phyloP scores from a whole-genome alignment of 1,140 invertebrate species.

The Scaptomyza hsui region DNA sequence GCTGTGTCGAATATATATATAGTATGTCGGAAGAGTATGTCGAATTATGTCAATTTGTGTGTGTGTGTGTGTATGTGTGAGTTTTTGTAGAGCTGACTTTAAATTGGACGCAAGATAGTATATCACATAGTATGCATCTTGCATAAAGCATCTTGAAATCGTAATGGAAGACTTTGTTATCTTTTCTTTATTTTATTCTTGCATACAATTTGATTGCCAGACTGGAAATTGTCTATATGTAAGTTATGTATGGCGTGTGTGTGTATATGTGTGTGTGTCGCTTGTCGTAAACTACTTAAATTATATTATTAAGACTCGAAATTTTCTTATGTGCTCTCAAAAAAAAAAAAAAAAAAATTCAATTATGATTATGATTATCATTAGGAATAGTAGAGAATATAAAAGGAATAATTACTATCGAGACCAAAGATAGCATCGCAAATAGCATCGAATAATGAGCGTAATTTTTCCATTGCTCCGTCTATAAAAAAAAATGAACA shows the following conservation, averaged over 20 bases:
- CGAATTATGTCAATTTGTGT: constrained; percentile 14
- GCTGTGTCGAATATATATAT: constrained; percentile 3
- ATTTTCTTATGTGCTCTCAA: constrained; percentile 67
- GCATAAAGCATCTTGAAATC: too few relatives aligned
- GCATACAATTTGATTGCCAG: not conserved
- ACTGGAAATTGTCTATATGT: not conserved
- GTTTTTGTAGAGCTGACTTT: not conserved
- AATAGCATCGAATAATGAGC: constrained; percentile 82
- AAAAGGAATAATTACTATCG: constrained; percentile 82
- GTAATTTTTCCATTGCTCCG: constrained; percentile 81
- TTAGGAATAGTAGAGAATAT: constrained; percentile 79
- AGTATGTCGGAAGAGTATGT: constrained; percentile 1
- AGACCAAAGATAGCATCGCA: constrained; percentile 82
- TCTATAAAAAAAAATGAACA: constrained; percentile 76
- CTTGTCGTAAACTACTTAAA: constrained; percentile 66
- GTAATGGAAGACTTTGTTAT: too few relatives aligned
- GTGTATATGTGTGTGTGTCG: constrained; percentile 23
- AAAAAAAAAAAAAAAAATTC: constrained; percentile 61
- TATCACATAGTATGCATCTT: too few relatives aligned
- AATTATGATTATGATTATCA: constrained; percentile 67
- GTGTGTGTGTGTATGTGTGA: constrained; percentile 18
- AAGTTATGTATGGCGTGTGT: constrained; percentile 18
- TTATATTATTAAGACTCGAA: constrained; percentile 50
- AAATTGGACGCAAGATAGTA: constrained; percentile 8
- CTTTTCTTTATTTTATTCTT: not conserved